phyloP scores from a whole-genome alignment of 1,140 invertebrate species.

The Brachionus calyciflorus region DNA sequence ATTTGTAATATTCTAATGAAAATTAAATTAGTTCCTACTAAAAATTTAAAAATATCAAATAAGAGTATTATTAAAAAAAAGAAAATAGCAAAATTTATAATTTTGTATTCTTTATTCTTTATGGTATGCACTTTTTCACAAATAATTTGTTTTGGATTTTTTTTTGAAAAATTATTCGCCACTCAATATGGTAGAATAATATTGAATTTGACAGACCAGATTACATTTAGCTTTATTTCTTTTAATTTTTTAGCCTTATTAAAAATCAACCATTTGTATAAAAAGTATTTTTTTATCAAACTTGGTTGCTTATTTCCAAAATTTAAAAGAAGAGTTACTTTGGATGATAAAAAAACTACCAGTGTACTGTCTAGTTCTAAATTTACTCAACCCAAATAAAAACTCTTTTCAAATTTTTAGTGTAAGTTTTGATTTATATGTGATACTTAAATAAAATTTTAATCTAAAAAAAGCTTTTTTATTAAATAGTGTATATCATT shows the following conservation, averaged over 20 bases:
- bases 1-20: conserved; percentile 41
- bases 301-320: neutral
- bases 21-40: neutral
- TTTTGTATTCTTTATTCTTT: conserved; percentile 5
- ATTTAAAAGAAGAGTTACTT: too few species aligned
- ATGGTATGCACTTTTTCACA: neutral
- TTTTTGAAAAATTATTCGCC: neutral
- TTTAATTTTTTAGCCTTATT: conserved; percentile 36
- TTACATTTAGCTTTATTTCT: conserved; percentile 24
- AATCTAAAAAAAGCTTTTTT: too few species aligned
- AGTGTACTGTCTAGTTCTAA: too few species aligned
- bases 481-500: too few species aligned
- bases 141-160: conserved; percentile 36
- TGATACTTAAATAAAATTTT: too few species aligned
- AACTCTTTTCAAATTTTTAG: too few species aligned
- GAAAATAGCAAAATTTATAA: conserved; percentile 3
- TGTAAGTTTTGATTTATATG: too few species aligned
- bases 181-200: neutral
- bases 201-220: neutral
- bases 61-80: neutral
- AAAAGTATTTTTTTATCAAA: neutral
- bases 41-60: neutral
- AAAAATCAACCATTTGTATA: conserved; percentile 23
- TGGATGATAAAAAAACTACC: too few species aligned
- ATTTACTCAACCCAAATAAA: too few species aligned